Base-by-base conservation (phyloP, 2,797 vertebrate genomes). In the Pseudochaenichthys georgianus region DNA sequence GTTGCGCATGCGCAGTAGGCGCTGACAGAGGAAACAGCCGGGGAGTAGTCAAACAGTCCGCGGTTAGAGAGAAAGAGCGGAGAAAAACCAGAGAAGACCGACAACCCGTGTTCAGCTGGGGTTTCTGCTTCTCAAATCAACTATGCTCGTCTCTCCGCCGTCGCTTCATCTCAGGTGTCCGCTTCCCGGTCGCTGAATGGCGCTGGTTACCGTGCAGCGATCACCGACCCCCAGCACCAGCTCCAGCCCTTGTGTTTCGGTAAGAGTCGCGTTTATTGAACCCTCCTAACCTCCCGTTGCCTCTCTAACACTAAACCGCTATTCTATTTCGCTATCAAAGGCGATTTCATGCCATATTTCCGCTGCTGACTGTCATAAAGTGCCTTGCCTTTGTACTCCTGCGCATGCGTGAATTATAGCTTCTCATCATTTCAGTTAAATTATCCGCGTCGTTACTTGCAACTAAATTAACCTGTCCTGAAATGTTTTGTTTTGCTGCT, bases 211-310 rank as follows among this genome's bases (percentile, higher is more conserved):
- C 87, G 98, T 99, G 89, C 98, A 99, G 96, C 96, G 98, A 89
- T 98, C 98, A 90, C 97, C 98, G 87, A 98, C 97, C 95, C 98
- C 98, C 92, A 99, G 97, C 96, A 97, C 97, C 93, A 98, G 96
- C 94, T 99, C 98, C 95, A 99, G 98, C 92, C 98, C 98, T 83
- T 97, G 97, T 91, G 97, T 98, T 72, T 99, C 97, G 97, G 98
- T 99, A 95, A 97, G 97, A 89, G 63, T 65, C 60, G 54, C 64
- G 67, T 82, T 80, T 59, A 62, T 70, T 70, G 46, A 66, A 70
- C 16, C 61, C 21, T 45, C 13, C 61, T 45, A 15, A 23, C 0
- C 59, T 23, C 1, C 19, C 2, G 0, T 43, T 19, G 8, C 58
- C 15, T 10, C 17, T 38, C 13, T 38, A 48, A 38, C 53, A 28